These are phyloP conservation scores for Cryptocephalus moraei DNA, from an alignment of 2,888 invertebrate genomes.

Conservation along the genomic window DNA sequence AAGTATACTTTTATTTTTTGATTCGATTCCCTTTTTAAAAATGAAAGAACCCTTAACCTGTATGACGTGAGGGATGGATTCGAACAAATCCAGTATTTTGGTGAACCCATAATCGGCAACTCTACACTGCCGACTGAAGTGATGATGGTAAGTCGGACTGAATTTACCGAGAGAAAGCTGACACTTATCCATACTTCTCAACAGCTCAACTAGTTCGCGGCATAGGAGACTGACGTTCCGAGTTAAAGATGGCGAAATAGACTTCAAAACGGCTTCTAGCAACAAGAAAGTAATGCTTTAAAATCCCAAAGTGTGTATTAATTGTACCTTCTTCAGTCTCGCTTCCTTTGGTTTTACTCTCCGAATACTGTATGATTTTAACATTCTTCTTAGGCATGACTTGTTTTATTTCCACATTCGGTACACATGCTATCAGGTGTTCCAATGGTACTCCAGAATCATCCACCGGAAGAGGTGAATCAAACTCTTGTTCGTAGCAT, in stretches of 20 bases:
- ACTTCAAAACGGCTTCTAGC: slow-evolving; percentile 35
- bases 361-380: slow-evolving; percentile 29
- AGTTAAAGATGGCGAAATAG: slow-evolving; percentile 55
- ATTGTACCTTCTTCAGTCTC: slow-evolving; percentile 20
- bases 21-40: too few relatives aligned
- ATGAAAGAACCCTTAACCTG: slow-evolving; percentile 47
- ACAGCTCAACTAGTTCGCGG: slow-evolving; percentile 75
- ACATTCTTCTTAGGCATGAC: slow-evolving; percentile 35
- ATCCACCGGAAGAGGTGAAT: slow-evolving; percentile 47
- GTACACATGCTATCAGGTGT: slow-evolving; percentile 76
- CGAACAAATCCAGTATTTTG: slow-evolving; percentile 80
- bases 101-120: slow-evolving; percentile 96
- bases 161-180: slow-evolving; percentile 77
- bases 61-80: slow-evolving; percentile 76
- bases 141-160: slow-evolving; percentile 93
- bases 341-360: slow-evolving; percentile 12
- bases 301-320: neutral
- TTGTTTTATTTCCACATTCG: slow-evolving; percentile 48
- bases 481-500: slow-evolving; percentile 70
- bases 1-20: neutral
- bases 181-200: slow-evolving; percentile 72
- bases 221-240: slow-evolving; percentile 72
- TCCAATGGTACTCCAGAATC: slow-evolving; percentile 77
- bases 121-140: slow-evolving; percentile 89
- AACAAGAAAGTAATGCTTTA: slow-evolving; percentile 2